phyloP scores from a whole-genome alignment of 1,140 invertebrate genomes.

The Ceratitis capitata region DNA sequence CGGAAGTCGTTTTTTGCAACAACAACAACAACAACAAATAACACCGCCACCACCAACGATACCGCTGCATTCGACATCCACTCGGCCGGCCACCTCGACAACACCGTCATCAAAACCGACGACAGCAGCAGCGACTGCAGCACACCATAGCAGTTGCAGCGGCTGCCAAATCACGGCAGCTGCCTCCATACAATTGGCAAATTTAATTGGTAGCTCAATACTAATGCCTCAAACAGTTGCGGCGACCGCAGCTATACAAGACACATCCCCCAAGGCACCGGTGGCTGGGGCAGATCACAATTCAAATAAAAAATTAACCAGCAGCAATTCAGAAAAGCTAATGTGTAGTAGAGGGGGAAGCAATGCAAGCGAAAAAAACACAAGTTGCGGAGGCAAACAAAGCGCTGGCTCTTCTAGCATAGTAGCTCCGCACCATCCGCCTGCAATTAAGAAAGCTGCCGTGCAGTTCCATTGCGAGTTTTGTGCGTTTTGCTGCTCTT shows the following conservation, averaged over 20 bases:
- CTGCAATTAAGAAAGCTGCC: slow-evolving; percentile 27
- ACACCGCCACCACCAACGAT: not conserved
- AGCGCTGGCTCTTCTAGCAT: not conserved
- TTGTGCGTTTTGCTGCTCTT: slow-evolving; percentile 61
- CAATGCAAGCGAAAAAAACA: not conserved
- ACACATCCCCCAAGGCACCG: not conserved
- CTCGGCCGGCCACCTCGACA: not conserved
- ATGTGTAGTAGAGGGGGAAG: not conserved
- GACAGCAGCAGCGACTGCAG: slow-evolving; percentile 42
- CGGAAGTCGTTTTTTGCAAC: slow-evolving; percentile 32
- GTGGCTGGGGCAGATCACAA: not conserved
- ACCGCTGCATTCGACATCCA: not conserved
- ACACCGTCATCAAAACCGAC: not conserved
- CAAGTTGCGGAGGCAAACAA: not conserved
- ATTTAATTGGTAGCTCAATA: slow-evolving; percentile 52
- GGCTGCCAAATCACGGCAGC: slow-evolving; percentile 60
- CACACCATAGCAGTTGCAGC: slow-evolving; percentile 52
- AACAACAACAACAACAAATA: not conserved
- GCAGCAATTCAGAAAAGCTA: not conserved
- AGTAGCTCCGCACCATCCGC: not conserved
- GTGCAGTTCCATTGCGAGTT: slow-evolving; percentile 61
- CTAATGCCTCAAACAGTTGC: slow-evolving; percentile 47
- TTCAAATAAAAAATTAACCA: not conserved
- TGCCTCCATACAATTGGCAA: slow-evolving; percentile 61
- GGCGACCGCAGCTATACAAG: not conserved